Conservation (phyloP, 2,888 invertebrate species). For the Tetheella fluctuosa region DNA sequence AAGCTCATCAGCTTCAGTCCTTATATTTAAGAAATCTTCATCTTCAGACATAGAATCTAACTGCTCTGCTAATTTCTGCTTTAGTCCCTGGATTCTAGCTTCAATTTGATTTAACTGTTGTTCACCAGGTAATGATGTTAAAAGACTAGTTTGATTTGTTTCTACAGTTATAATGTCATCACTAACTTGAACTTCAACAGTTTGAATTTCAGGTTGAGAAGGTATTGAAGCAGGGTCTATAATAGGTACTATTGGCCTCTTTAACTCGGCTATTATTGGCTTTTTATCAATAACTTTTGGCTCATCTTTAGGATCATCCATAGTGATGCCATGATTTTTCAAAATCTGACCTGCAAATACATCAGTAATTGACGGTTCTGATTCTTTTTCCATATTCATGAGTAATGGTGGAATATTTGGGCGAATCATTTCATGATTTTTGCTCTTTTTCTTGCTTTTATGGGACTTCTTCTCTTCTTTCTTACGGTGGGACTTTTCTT, state of each 20-base stretch:
- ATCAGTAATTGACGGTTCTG: constrained; percentile 85
- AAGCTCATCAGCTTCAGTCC: constrained; percentile 85
- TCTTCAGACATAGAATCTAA: constrained; percentile 85
- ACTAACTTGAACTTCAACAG: constrained; percentile 18
- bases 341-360: constrained; percentile 86
- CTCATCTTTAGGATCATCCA: constrained; percentile 58
- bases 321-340: constrained; percentile 74
- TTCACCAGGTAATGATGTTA: constrained; percentile 33
- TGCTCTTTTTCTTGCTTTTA: constrained; percentile 73
- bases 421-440: constrained; percentile 70
- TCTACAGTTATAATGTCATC: constrained; percentile 56
- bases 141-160: constrained; percentile 19
- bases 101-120: constrained; percentile 81
- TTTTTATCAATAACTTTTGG: constrained; percentile 55
- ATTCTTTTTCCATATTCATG: constrained; percentile 77
- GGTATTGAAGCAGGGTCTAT: constrained; percentile 74
- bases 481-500: constrained; percentile 62
- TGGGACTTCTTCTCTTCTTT: constrained; percentile 74
- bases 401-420: constrained; percentile 77
- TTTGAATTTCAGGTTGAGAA: constrained; percentile 41
- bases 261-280: constrained; percentile 50
- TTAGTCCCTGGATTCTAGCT: constrained; percentile 83
- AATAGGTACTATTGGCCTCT: constrained; percentile 70
- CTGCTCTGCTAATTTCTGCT: constrained; percentile 73
- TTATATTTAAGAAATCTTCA: constrained; percentile 87